phyloP scores from a whole-genome alignment of 2,888 invertebrate species.

The Slavum lentiscoides region DNA sequence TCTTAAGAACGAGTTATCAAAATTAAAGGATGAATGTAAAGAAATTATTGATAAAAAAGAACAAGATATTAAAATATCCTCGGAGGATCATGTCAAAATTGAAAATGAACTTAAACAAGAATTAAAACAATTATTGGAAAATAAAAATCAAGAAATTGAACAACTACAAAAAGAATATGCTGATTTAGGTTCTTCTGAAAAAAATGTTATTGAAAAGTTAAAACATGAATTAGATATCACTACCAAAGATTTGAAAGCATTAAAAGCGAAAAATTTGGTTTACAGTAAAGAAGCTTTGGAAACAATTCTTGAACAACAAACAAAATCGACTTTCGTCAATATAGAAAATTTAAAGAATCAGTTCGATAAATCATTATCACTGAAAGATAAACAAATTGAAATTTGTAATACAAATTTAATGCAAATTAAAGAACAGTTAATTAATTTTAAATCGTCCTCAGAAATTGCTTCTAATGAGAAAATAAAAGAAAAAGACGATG shows the following conservation, averaged over 20 bases:
- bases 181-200: slow-evolving; percentile 21
- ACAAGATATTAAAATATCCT: slow-evolving; percentile 5
- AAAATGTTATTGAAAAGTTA: slow-evolving; percentile 14
- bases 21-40: slow-evolving; percentile 63
- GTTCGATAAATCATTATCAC: neutral
- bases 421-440: slow-evolving; percentile 6
- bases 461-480: slow-evolving; percentile 20
- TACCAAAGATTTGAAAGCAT: neutral
- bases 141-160: slow-evolving; percentile 45
- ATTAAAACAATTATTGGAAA: slow-evolving; percentile 20
- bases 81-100: slow-evolving; percentile 61
- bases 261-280: slow-evolving; percentile 9
- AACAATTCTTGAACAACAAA: neutral
- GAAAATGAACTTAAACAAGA: slow-evolving; percentile 56
- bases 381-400: slow-evolving; percentile 20
- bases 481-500: slow-evolving; percentile 23
- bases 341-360: slow-evolving; percentile 10
- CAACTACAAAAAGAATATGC: slow-evolving; percentile 37
- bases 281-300: slow-evolving; percentile 2
- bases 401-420: slow-evolving; percentile 16
- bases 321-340: neutral
- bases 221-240: slow-evolving; percentile 9
- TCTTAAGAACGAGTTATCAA: slow-evolving; percentile 63
- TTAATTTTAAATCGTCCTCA: neutral
- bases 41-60: slow-evolving; percentile 64